A percentile compares a stretch with the other conserved stretches of the same genome.
These are phyloP conservation scores for Meloidogyne floridensis DNA, from an alignment of 1,140 invertebrate species.

Conservation along the genomic window DNA sequence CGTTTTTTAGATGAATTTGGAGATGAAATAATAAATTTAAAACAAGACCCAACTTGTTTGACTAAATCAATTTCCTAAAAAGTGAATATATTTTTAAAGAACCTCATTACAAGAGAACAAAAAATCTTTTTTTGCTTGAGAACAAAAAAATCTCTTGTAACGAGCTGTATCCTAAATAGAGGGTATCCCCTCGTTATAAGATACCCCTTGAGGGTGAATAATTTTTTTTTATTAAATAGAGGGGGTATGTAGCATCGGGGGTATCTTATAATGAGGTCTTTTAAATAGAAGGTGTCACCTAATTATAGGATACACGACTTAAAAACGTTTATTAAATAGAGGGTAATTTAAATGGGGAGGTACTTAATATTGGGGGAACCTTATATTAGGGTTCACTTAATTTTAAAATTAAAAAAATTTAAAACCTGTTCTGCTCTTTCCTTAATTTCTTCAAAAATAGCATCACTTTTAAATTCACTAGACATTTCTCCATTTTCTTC, in stretches of 20 bases:
- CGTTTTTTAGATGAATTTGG: constrained; percentile 49
- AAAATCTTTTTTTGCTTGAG: too few species aligned
- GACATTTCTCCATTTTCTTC: constrained; percentile 66
- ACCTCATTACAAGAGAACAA: constrained; percentile 64
- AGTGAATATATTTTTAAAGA: constrained; percentile 66
- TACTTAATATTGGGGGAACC: too few species aligned
- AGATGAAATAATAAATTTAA: constrained; percentile 55
- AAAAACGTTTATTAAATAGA: constrained; percentile 24
- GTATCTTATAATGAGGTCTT: too few species aligned
- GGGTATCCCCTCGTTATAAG: too few species aligned
- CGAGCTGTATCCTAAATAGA: too few species aligned
- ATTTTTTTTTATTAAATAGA: constrained; percentile 78
- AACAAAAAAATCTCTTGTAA: too few species aligned
- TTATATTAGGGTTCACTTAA: too few species aligned
- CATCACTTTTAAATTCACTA: constrained; percentile 76
- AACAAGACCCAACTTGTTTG: constrained; percentile 73
- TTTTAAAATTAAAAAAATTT: too few species aligned
- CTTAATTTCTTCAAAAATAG: constrained; percentile 79
- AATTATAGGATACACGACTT: too few species aligned
- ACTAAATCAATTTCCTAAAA: constrained; percentile 84
- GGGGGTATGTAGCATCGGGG: too few species aligned
- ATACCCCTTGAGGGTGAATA: too few species aligned
- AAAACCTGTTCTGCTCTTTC: constrained; percentile 78
- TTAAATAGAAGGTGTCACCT: too few species aligned
- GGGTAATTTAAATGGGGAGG: background rate